A percentile compares a stretch with the other conserved stretches of the same genome.
Conservation (phyloP, 2,888 invertebrate species). For the Halocaridina rubra region DNA sequence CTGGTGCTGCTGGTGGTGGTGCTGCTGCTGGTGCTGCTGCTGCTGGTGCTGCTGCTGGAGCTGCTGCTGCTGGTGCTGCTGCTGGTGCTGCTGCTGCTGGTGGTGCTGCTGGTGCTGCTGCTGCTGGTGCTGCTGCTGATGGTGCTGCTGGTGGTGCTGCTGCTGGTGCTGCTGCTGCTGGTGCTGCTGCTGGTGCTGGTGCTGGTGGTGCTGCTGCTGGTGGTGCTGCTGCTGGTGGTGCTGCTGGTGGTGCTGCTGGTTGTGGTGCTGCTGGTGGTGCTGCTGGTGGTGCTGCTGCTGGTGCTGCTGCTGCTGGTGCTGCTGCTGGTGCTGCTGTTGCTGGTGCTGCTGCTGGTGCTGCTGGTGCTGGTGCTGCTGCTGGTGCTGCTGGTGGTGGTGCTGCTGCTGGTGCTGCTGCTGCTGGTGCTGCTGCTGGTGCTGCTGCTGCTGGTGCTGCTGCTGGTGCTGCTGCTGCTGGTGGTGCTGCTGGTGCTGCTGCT, state of each 20-base stretch:
- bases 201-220: not conserved
- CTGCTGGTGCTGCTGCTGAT: not conserved
- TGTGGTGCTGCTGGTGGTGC: not conserved
- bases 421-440: slow-evolving; percentile 10
- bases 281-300: not conserved
- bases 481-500: slow-evolving; percentile 16
- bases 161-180: not conserved
- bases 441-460: slow-evolving; percentile 17
- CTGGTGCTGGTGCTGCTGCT: too few species aligned
- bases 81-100: not conserved
- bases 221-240: not conserved
- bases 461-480: not conserved
- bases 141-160: not conserved
- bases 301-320: not conserved
- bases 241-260: not conserved
- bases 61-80: too few species aligned
- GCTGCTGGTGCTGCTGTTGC: not conserved
- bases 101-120: not conserved
- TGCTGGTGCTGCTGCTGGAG: too few species aligned
- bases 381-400: too few species aligned
- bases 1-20: too few species aligned
- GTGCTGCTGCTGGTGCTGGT: not conserved
- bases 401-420: too few species aligned
- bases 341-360: too few species aligned
- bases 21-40: too few species aligned